Evolutionary conservation across 2,113 vertebrate genomes (phyloP).

Genomic region (Natator depressus): DNA sequence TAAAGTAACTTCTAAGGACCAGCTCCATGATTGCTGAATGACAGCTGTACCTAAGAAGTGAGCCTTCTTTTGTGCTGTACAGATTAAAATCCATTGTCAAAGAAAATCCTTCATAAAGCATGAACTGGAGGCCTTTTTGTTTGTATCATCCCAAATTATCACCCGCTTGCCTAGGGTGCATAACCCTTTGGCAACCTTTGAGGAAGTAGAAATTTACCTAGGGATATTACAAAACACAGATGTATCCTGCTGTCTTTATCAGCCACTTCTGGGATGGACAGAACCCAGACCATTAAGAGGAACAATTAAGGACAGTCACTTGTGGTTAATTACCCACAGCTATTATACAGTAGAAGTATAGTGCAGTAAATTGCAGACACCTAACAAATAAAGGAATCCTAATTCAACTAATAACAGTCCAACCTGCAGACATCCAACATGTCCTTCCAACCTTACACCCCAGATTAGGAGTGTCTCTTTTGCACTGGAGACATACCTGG

Average conservation of each 20-base stretch:
- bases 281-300: neutral
- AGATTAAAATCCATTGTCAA: neutral
- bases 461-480: neutral
- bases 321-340: neutral
- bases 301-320: neutral
- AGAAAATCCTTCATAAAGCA: fast-evolving
- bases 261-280: neutral
- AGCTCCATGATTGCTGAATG: neutral
- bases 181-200: neutral
- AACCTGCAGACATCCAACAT: neutral
- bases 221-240: neutral
- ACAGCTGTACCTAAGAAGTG: fast-evolving
- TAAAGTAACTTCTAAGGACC: fast-evolving
- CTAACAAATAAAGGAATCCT: neutral
- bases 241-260: neutral
- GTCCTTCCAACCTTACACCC: neutral
- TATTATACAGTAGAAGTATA: neutral
- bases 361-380: neutral
- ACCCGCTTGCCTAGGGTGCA: neutral
- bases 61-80: neutral
- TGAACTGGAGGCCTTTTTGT: fast-evolving
- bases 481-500: neutral
- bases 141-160: neutral
- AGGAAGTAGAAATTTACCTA: no score
- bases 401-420: neutral